phyloP scores from a whole-genome alignment of 2,113 vertebrate genomes.

The Cephalophus harveyi region DNA sequence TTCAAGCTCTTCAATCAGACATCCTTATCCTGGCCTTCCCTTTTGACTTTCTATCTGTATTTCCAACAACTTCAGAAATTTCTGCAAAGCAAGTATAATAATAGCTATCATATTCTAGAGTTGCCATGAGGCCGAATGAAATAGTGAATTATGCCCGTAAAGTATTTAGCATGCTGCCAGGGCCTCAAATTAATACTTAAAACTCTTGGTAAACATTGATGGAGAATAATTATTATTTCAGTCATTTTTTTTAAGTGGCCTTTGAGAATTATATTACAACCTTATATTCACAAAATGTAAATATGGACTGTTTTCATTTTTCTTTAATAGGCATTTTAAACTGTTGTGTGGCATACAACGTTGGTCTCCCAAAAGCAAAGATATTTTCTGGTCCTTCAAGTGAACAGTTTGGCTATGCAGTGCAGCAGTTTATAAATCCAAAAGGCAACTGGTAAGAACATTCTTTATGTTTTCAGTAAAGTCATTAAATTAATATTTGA shows the following conservation, averaged over 20 bases:
- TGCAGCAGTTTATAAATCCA: constrained; percentile 87
- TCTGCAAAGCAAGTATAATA: background rate
- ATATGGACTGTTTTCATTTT: constrained; percentile 51
- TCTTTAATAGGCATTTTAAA: constrained; percentile 79
- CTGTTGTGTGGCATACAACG: constrained; percentile 85
- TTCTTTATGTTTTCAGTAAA: background rate
- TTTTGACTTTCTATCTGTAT: background rate
- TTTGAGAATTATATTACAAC: background rate
- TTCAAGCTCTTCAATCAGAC: background rate
- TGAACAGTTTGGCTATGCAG: constrained; percentile 91
- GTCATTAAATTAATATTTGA: background rate
- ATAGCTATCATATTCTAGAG: background rate
- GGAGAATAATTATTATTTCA: background rate
- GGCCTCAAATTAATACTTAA: background rate
- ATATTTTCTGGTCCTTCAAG: constrained; percentile 85
- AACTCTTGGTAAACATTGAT: background rate
- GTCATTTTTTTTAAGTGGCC: background rate
- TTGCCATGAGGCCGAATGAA: background rate
- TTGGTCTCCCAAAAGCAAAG: constrained; percentile 87
- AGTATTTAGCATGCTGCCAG: background rate
- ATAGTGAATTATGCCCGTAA: background rate
- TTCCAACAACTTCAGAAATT: background rate
- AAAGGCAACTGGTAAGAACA: constrained; percentile 90
- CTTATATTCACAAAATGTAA: background rate
- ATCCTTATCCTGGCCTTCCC: background rate